Evolutionary conservation across 2,797 vertebrate genomes (phyloP).

Genomic region (Cetoscarus ocellatus): DNA sequence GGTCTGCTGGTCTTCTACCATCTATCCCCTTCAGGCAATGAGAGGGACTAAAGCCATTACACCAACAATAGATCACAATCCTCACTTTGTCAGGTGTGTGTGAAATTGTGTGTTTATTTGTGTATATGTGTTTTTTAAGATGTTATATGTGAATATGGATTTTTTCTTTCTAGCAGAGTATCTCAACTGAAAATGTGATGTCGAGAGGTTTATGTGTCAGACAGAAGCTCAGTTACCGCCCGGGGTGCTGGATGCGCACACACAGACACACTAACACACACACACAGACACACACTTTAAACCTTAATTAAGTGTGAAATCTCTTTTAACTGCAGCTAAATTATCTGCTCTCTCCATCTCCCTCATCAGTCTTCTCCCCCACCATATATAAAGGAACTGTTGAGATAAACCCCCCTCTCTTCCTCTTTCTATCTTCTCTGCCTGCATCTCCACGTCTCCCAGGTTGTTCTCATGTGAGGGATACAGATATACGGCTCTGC

Average conservation of each 20-base stretch:
- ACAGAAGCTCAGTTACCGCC: slow-evolving; percentile 47
- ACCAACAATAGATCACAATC: slow-evolving; percentile 31
- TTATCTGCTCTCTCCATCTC: slow-evolving; percentile 52
- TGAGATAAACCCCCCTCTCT: slow-evolving; percentile 4
- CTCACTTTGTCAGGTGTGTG: slow-evolving; percentile 40
- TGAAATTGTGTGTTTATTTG: slow-evolving; percentile 12
- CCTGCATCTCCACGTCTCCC: slow-evolving; percentile 21
- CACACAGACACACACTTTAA: slow-evolving; percentile 18
- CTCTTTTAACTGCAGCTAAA: slow-evolving; percentile 56
- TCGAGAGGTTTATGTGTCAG: slow-evolving; percentile 57
- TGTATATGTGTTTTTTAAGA: background rate
- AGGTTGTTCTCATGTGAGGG: slow-evolving; percentile 23
- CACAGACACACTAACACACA: slow-evolving; percentile 7
- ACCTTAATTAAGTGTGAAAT: slow-evolving; percentile 65
- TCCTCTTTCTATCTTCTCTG: slow-evolving; percentile 12
- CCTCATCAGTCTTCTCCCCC: slow-evolving; percentile 35
- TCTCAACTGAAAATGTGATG: slow-evolving; percentile 46
- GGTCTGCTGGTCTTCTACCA: slow-evolving; percentile 18
- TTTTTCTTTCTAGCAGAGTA: slow-evolving; percentile 1
- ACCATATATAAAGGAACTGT: slow-evolving; percentile 26
- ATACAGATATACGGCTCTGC: slow-evolving; percentile 54
- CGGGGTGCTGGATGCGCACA: slow-evolving; percentile 26
- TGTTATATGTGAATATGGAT: background rate
- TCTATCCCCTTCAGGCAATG: slow-evolving; percentile 40
- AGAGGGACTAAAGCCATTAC: slow-evolving; percentile 28